Conservation (phyloP, 2,888 invertebrate species). For the Crepidodera aurea region DNA sequence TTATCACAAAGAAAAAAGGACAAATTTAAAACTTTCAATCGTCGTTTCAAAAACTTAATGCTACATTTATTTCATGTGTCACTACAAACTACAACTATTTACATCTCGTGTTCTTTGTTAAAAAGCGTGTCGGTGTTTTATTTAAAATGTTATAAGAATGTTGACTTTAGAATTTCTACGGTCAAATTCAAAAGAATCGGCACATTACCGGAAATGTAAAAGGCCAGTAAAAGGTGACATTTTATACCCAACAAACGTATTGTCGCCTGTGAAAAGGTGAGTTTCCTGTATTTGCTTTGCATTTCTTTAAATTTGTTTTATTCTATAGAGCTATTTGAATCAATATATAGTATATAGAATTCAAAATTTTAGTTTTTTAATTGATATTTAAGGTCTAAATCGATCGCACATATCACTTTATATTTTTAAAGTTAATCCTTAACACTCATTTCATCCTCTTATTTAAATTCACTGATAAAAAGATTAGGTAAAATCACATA, state of each 20-base stretch:
- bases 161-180: slow-evolving; percentile 53
- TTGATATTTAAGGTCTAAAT: too few species aligned
- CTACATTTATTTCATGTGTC: background rate
- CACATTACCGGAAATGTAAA: slow-evolving; percentile 37
- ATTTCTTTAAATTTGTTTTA: background rate
- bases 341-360: too few species aligned
- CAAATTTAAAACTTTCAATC: too few species aligned
- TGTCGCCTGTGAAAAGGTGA: slow-evolving; percentile 22
- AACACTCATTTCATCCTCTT: too few species aligned
- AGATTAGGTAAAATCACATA: too few species aligned
- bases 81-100: slow-evolving; percentile 38
- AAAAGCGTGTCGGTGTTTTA: slow-evolving; percentile 50
- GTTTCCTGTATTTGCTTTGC: slow-evolving; percentile 32
- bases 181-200: slow-evolving; percentile 43
- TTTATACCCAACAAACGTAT: slow-evolving; percentile 31
- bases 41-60: background rate
- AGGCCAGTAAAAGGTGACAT: slow-evolving; percentile 34
- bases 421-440: too few species aligned
- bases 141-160: slow-evolving; percentile 49
- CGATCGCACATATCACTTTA: too few species aligned
- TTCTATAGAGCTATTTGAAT: too few species aligned
- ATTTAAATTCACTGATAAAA: too few species aligned
- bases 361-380: too few species aligned
- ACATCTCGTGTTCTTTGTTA: slow-evolving; percentile 50
- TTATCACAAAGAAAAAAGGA: too few species aligned